Base-by-base conservation (phyloP, 1,140 invertebrate genomes). In the Cydia pomonella region DNA sequence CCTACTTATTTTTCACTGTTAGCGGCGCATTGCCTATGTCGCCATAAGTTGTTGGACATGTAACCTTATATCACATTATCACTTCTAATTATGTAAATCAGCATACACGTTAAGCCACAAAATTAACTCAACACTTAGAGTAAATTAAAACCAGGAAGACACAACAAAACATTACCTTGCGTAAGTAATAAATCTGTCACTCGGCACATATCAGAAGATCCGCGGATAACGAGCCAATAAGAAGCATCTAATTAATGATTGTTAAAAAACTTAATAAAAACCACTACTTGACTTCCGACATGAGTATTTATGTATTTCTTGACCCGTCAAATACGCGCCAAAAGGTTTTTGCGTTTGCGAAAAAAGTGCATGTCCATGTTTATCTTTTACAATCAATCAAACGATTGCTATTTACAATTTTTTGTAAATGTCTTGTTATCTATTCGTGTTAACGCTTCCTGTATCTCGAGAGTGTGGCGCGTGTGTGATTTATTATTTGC, bases 181-280 rank as follows among this genome's bases (percentile, higher is more conserved):
- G 79, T 75, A 38, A 75, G 80, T 83, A 89, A 90, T 90, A 90
- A 90, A 90, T 89, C 87, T 89, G 86, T 87, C 88, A 83, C 82
- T 83, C 75, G 79, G 79, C 80, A 82, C 80, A 79, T 81, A 86
- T 83, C 83, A 81, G 79, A 84, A 47, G 81, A 86, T 84, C 78
- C 82, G 81, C 86, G 77, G 80, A 79, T 84, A 84, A 83, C 81
- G 77, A 83, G 76, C 84, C 82, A 89, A 87, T 89, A 88, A 87
- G 82, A 82, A 75, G 75, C 85, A 83, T 86, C 84, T 89, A 88
- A 89, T 89, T 86, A 85, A 89, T 87, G 80, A 89, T 87, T 86
- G 80, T 87, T 85, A 80, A 82, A n/a, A 38, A 83, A 86, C 72
- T 79, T 76, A 73, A 81, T 85, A 83, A 87, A 86, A 89, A 76